Base-by-base conservation (phyloP, 2,797 vertebrate genomes). In the Leptodactylus fallax region DNA sequence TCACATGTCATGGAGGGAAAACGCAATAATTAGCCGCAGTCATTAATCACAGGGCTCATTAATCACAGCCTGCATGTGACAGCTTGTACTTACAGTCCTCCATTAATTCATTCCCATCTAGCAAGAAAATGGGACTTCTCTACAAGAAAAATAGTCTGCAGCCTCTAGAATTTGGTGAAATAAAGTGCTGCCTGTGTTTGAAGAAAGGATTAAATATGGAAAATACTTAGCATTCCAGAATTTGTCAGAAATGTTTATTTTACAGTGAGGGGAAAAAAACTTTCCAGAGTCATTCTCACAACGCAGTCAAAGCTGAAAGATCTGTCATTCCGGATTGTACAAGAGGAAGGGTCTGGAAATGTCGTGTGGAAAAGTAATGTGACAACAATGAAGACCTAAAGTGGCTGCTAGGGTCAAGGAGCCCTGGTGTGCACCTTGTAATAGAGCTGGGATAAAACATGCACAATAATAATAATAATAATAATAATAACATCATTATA, bases 191-290 rank as follows among this genome's bases (percentile, higher is more conserved):
- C 19, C 78, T 88, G 79, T 82, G 79, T 82, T 86, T 83, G 19
- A 89, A 86, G 79, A 77, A 85, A 83, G 74, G 78, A 81, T 85
- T 61, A 86, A 78, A 86, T 69, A 61, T 86, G 88, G 79, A 89
- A 86, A 89, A 89, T 89, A 79, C 84, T 89, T 86, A 69, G 61
- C 47, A 89, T 89, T 89, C 84, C 84, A 83, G 79, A 53, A 82
- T 89, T 86, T 89, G 85, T 86, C 84, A 69, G 84, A 89, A 89
- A 89, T 89, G 84, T 89, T 86, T 89, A 89, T 89, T 89, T 86
- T 89, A 82, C 78, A 81, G 67, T 55, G 23, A 76, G 76, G 7
- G 10, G n/a, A 23, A 61, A 78, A 77, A 74, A 60, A 27, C 53
- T 56, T 55, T 83, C 67, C 81, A 67, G 69, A 81, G 53, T 36